Base-by-base conservation (phyloP, 2,797 vertebrate species). In the Arrhamphus sclerolepis region DNA sequence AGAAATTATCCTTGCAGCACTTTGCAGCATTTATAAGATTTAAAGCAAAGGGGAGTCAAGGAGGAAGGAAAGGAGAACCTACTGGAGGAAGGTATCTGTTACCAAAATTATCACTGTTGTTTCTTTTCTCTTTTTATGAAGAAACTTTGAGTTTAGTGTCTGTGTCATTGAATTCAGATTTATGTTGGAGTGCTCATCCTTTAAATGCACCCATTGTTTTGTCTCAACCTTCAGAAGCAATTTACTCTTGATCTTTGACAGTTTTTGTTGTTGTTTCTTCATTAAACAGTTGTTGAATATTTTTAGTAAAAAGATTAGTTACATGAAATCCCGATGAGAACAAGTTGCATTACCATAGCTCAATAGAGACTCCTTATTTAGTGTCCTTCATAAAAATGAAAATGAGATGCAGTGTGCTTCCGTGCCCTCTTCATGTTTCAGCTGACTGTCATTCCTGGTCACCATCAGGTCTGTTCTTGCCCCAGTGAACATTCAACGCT, bases 401-500 rank as follows among this genome's bases (percentile, higher is more conserved):
- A 66, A 17, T 34, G 39, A 18, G 56, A 8, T 20, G 26, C 7
- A 55, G 44, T 20, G 5, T 41, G 63, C 44, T 58, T 67, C 52
- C 66, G n/a, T 7, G 10, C 58, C 76, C 38, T 59, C 66, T 64
- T 67, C 80, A 70, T 83, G 75, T 84, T 66, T 56, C 69, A 76
- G 68, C 79, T 78, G 77, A 60, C 77, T 82, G 85, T 89, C 89
- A 70, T 72, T 78, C 70, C 62, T 17, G 62, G 84, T 91, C 78
- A 87, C 80, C 83, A 83, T 89, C 84, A 89, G 79, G 75, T 76
- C 70, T 62, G 0, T 83, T 93, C 93, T 95, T 88, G 92, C 93
- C 90, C 87, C 93, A 82, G 93, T 91, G 95, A 97, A 97, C 95
- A 97, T 97, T 97, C 95, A 97, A 97, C 95, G 95, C 95, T 97